Evolutionary conservation across 2,113 vertebrate species (phyloP).

Genomic region (Tragelaphus buxtoni): DNA sequence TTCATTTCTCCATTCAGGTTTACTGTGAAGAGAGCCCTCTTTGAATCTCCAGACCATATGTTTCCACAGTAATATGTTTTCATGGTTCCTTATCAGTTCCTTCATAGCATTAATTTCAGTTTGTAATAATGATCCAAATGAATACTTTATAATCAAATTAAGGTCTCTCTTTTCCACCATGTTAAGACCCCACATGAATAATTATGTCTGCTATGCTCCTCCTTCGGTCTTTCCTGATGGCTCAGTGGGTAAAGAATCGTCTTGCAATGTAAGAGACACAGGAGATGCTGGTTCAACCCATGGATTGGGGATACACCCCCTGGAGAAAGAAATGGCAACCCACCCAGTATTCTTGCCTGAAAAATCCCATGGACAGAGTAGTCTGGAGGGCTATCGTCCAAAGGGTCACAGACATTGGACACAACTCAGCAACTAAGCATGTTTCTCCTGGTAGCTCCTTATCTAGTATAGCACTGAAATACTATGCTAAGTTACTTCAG

Average conservation of each 20-base stretch:
- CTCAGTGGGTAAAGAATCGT: background rate
- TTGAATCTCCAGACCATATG: background rate
- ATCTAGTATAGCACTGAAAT: background rate
- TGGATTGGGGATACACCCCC: background rate
- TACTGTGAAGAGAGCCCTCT: background rate
- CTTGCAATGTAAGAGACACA: background rate
- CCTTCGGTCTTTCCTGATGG: background rate
- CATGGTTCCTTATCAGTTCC: background rate
- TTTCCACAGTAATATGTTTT: background rate
- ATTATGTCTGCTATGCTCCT: background rate
- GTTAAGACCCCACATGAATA: background rate
- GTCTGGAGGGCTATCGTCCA: background rate
- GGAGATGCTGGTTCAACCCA: background rate
- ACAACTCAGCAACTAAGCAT: background rate
- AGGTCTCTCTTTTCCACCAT: background rate
- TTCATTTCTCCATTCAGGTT: background rate
- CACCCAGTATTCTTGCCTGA: background rate
- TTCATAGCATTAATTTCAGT: background rate
- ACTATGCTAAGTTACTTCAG: background rate
- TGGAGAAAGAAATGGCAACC: background rate
- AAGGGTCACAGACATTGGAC: background rate
- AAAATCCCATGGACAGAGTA: background rate
- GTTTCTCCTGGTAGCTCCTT: background rate
- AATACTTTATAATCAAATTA: background rate
- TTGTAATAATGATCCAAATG: background rate